These are phyloP conservation scores for Anastatus disparis DNA, from an alignment of 1,140 invertebrate species.

Conservation along the genomic window DNA sequence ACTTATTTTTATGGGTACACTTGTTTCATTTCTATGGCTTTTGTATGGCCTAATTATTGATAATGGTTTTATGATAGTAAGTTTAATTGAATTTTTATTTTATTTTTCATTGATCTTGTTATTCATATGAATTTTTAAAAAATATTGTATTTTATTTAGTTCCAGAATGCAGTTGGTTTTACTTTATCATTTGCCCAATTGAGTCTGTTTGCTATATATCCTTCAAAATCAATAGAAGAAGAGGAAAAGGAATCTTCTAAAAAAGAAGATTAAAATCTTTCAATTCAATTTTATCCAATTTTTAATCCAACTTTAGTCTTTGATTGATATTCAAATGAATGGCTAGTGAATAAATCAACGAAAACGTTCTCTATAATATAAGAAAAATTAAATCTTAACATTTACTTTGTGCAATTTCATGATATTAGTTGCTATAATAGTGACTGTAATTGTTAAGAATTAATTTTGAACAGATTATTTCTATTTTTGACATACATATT, in stretches of 20 bases:
- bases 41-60: conserved; percentile 82
- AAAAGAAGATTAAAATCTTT: conserved; percentile 39
- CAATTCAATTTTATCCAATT: too few species aligned
- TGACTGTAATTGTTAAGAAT: too few species aligned
- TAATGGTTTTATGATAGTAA: conserved; percentile 82
- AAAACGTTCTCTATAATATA: too few species aligned
- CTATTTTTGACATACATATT: too few species aligned
- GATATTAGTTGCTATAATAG: too few species aligned
- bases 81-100: conserved; percentile 63
- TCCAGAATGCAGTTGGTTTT: conserved; percentile 77
- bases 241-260: conserved; percentile 39
- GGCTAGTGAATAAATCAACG: too few species aligned
- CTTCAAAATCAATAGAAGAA: conserved; percentile 63
- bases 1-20: conserved; percentile 79
- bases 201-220: conserved; percentile 75
- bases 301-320: too few species aligned
- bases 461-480: too few species aligned
- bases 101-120: conserved; percentile 37
- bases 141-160: conserved; percentile 53
- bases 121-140: too few species aligned
- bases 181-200: conserved; percentile 72
- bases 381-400: too few species aligned
- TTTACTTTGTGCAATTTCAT: too few species aligned
- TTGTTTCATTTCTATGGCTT: conserved; percentile 82
- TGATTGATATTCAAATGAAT: too few species aligned